Conservation (phyloP, 2,888 invertebrate species). For the Byasa hedistus region DNA sequence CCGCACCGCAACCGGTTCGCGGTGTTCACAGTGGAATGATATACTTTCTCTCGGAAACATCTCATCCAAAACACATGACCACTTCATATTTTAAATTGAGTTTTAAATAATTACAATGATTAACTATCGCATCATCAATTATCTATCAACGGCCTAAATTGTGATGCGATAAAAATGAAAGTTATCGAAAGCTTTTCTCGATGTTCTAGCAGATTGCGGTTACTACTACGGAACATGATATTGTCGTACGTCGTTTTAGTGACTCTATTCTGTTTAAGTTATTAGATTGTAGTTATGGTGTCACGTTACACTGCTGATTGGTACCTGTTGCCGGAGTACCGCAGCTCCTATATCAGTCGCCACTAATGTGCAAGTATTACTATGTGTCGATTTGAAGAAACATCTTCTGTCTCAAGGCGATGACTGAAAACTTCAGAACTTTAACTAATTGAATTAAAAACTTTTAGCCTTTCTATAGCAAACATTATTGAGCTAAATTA, state of each 20-base stretch:
- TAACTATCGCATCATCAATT: conserved; percentile 49
- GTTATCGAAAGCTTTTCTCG: conserved; percentile 30
- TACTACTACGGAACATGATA: conserved; percentile 2
- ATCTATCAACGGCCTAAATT: conserved; percentile 32
- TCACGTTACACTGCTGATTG: too few species aligned
- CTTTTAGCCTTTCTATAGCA: too few species aligned
- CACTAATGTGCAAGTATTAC: too few species aligned
- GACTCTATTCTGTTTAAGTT: background rate
- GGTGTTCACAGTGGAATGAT: conserved; percentile 70
- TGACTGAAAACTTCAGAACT: too few species aligned
- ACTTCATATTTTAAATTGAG: conserved; percentile 50
- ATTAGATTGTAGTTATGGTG: background rate
- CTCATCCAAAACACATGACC: conserved; percentile 45
- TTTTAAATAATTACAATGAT: conserved; percentile 61
- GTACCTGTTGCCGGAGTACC: too few species aligned
- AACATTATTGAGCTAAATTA: too few species aligned
- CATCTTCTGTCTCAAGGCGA: too few species aligned
- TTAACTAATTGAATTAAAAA: too few species aligned
- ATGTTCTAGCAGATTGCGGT: conserved; percentile 3
- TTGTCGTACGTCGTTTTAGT: background rate
- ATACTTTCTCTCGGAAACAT: conserved; percentile 74
- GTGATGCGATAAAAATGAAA: conserved; percentile 36
- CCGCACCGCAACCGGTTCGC: conserved; percentile 59
- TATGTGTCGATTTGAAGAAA: too few species aligned
- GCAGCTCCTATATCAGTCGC: too few species aligned